A percentile compares a stretch with the other conserved stretches of the same genome.
Conservation (phyloP, 2,113 vertebrate genomes). For the Phasianus colchicus region DNA sequence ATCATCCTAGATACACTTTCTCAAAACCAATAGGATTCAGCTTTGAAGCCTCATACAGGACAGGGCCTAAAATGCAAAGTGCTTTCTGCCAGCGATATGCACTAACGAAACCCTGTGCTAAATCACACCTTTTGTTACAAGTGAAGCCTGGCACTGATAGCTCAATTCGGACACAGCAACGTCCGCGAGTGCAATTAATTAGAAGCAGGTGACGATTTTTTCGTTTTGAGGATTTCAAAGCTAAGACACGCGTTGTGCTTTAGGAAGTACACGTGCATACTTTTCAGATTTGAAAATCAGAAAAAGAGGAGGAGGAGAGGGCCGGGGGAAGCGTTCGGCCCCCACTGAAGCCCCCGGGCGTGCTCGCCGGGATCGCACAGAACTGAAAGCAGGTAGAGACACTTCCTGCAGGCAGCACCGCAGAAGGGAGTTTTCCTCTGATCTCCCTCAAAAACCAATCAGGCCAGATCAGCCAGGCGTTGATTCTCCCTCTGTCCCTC, state of each 20-base stretch:
- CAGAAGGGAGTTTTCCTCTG: conserved; percentile 44
- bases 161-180: fast-evolving
- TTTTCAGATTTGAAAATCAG: fast-evolving
- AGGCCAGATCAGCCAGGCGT: conserved; percentile 49
- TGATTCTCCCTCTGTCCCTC: conserved; percentile 73
- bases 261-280: fast-evolving
- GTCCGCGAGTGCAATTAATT: not conserved
- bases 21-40: not conserved
- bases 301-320: not conserved
- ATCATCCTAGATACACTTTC: not conserved
- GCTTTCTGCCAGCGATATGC: not conserved
- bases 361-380: not conserved
- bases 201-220: not conserved
- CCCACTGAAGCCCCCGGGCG: not conserved
- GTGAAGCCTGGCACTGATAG: fast-evolving
- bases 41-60: not conserved
- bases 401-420: conserved; percentile 54
- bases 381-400: conserved; percentile 49
- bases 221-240: not conserved
- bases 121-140: not conserved
- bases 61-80: not conserved
- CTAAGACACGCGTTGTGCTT: fast-evolving
- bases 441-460: conserved; percentile 69
- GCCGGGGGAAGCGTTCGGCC: not conserved
- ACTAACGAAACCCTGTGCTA: not conserved